A percentile compares a stretch with the other conserved stretches of the same genome.
Conservation (phyloP, 2,113 vertebrate species). For the Actinemys pallida region DNA sequence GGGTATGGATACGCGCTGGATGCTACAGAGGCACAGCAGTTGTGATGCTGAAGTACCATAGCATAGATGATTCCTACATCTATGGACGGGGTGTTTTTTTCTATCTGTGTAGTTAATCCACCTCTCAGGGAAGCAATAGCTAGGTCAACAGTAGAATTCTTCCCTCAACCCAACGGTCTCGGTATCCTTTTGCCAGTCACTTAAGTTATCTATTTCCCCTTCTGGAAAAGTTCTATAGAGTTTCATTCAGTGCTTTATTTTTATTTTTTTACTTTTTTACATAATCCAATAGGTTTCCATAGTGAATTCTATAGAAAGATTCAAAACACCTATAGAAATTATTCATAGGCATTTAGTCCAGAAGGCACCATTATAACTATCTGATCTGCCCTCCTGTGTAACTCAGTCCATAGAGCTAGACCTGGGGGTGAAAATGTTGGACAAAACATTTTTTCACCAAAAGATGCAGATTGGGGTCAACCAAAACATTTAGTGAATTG, state of each 20-base stretch:
- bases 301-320: neutral
- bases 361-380: neutral
- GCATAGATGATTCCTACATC: neutral
- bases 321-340: neutral
- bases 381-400: neutral
- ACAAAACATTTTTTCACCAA: neutral
- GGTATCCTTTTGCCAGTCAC: neutral
- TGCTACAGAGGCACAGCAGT: neutral
- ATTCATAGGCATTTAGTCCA: neutral
- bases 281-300: too few species aligned
- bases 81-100: neutral
- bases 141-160: neutral
- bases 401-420: neutral
- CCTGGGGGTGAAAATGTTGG: neutral
- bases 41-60: neutral
- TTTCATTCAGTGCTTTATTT: neutral
- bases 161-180: neutral
- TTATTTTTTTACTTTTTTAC: neutral
- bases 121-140: neutral
- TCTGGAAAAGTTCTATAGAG: neutral
- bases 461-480: neutral
- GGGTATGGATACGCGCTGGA: neutral
- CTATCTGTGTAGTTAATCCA: neutral
- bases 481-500: neutral
- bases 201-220: neutral